These are phyloP conservation scores for Lasioglossum malachurum DNA, from an alignment of 2,888 invertebrate species.

Conservation along the genomic window DNA sequence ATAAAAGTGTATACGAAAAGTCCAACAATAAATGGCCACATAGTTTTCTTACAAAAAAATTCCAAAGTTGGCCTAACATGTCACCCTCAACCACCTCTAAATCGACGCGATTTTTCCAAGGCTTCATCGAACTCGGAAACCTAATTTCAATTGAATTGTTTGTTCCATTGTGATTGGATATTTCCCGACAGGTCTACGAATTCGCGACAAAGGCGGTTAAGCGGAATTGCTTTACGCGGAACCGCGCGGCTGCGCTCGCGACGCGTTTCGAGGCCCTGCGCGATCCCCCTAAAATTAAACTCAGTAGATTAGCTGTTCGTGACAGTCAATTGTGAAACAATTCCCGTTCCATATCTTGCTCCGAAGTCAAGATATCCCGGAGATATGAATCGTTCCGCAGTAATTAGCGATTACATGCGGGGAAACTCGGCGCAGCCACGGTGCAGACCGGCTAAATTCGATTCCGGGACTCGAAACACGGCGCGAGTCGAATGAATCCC, in stretches of 20 bases:
- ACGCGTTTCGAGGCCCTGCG: neutral
- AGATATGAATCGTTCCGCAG: conserved; percentile 35
- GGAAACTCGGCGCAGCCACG: neutral
- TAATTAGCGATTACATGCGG: conserved; percentile 24
- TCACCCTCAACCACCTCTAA: too few species aligned
- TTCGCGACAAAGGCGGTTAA: neutral
- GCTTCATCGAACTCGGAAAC: neutral
- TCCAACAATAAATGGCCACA: neutral
- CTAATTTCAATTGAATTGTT: neutral
- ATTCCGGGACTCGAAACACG: conserved; percentile 21
- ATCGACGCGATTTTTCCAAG: neutral
- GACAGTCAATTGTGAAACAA: conserved; percentile 20
- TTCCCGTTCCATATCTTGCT: conserved; percentile 14
- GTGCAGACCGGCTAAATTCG: conserved; percentile 10
- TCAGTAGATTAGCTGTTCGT: conserved; percentile 5
- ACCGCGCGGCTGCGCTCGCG: neutral
- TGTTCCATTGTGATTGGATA: neutral
- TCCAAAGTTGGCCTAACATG: neutral
- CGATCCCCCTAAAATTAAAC: conserved; percentile 9
- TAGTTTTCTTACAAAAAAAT: neutral
- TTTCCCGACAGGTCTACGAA: neutral
- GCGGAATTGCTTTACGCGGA: neutral
- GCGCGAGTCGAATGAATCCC: conserved; percentile 19
- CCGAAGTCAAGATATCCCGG: conserved; percentile 5
- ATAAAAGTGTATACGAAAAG: neutral